Conservation (phyloP, 2,888 invertebrate genomes). For the Pheosia gnoma region DNA sequence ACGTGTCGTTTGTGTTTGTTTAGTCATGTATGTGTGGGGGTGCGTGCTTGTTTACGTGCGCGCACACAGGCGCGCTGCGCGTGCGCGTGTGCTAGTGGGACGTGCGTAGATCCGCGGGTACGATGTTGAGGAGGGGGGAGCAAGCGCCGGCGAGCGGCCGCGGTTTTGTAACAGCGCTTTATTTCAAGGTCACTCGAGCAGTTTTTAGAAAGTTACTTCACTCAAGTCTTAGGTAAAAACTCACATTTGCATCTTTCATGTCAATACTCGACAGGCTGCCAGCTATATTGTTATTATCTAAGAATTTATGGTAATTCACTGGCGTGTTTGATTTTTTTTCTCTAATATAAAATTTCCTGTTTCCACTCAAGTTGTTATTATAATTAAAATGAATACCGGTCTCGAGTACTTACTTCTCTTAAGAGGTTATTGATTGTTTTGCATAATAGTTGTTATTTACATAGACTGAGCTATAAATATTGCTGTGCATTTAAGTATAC, state of each 20-base stretch:
- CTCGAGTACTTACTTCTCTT: conserved; percentile 26
- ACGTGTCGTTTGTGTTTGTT: conserved; percentile 43
- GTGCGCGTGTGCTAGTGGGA: conserved; percentile 57
- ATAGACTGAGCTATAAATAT: conserved; percentile 6
- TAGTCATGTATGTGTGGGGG: conserved; percentile 42
- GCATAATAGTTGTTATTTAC: conserved; percentile 42
- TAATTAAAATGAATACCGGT: conserved; percentile 33
- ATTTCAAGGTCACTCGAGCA: conserved; percentile 83
- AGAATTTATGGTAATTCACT: conserved; percentile 21
- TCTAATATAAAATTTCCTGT: conserved; percentile 39
- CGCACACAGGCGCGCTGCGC: conserved; percentile 50
- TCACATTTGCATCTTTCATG: conserved; percentile 47
- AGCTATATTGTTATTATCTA: conserved; percentile 21
- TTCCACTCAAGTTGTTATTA: conserved; percentile 31
- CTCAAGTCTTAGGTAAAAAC: conserved; percentile 67
- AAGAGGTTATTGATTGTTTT: conserved; percentile 47
- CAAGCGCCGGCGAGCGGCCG: conserved; percentile 74
- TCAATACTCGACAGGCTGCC: conserved; percentile 19
- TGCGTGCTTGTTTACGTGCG: conserved; percentile 44
- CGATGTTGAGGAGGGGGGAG: conserved; percentile 64
- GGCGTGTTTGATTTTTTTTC: conserved; percentile 22
- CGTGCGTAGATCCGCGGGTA: conserved; percentile 66
- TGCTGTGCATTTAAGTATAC: conserved; percentile 17
- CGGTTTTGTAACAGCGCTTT: conserved; percentile 83
- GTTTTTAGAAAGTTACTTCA: conserved; percentile 84